These are phyloP conservation scores for Laticauda colubrina DNA, from an alignment of 2,113 vertebrate genomes.

Conservation along the genomic window DNA sequence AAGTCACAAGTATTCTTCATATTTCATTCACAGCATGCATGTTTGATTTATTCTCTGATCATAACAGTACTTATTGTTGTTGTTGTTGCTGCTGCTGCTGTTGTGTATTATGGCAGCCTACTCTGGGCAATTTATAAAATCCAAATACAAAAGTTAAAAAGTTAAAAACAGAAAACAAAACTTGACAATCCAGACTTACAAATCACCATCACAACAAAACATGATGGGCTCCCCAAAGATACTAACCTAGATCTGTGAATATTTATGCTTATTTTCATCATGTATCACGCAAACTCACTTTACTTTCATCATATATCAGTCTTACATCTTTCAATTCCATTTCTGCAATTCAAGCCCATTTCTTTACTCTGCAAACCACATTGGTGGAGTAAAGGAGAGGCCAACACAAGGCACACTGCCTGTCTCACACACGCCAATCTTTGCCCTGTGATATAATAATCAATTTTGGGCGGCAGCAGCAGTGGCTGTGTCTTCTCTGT, in stretches of 20 bases:
- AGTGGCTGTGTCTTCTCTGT: not conserved
- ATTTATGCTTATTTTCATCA: not conserved
- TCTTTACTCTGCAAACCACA: not conserved
- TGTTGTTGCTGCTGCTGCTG: not conserved
- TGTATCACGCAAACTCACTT: not conserved
- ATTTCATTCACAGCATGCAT: not conserved
- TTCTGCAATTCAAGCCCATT: not conserved
- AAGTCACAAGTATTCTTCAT: not conserved
- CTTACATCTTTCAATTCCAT: not conserved
- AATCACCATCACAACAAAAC: not conserved
- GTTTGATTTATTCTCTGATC: not conserved
- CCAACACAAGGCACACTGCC: not conserved
- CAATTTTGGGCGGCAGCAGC: not conserved
- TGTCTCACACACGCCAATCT: not conserved
- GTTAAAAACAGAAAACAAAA: not conserved
- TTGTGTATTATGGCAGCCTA: not conserved
- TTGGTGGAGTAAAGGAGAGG: not conserved
- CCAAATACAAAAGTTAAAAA: not conserved
- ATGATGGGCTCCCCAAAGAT: not conserved
- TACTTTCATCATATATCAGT: not conserved
- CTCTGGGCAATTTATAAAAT: not conserved
- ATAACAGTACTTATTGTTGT: not conserved
- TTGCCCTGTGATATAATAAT: not conserved
- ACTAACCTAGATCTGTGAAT: not conserved
- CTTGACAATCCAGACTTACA: not conserved